Evolutionary conservation across 2,888 invertebrate species (phyloP), one percentile per base, ranked within the genome.

Genomic region (Rotaria sp.): DNA sequence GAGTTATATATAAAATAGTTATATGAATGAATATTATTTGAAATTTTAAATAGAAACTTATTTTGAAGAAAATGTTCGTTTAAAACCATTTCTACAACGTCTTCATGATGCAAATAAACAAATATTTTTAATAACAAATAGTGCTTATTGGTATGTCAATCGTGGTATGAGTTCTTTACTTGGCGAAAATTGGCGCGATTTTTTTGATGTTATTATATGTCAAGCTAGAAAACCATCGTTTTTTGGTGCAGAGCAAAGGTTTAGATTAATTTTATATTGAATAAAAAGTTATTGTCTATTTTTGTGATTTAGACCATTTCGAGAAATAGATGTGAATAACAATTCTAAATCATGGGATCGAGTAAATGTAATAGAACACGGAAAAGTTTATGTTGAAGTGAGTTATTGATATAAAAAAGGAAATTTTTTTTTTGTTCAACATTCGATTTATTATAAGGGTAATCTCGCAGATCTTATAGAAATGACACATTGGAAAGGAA

Each of bases 91-190:
- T 90, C 94, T 98, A 88, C 93, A 94, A 88, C 93, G 94, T 89
- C 92, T 98, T 24, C 93, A 93, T 87, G 92, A 93, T 0, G 93
- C 94, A 50, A 94, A 94, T 59, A 97, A 97, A 90, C 95, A 96
- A 90, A 92, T 97, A 88, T 98, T 98, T 91, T 93, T 98, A 87
- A 96, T 99, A 26, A 97, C 98, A 21, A 98, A 98, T 91, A 97
- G 97, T 90, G 97, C 97, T 0, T 97, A 94, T 90, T 94, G 94
- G 89, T 98, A 98, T 93, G 96, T 91, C 87, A 94, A 96, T 91
- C 94, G 94, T 87, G 97, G 97, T 0, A 96, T 98, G 96, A 94
- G 93, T 87, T 94, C 94, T 91, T 92, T 98, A 88, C 94, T 96
- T 2, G 97, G 97, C 0, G 90, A 93, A 11, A 94, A 96, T 88